These are phyloP conservation scores for Actinia tenebrosa DNA, from an alignment of 64 coral and sea anemone species.

Conservation along the genomic window DNA sequence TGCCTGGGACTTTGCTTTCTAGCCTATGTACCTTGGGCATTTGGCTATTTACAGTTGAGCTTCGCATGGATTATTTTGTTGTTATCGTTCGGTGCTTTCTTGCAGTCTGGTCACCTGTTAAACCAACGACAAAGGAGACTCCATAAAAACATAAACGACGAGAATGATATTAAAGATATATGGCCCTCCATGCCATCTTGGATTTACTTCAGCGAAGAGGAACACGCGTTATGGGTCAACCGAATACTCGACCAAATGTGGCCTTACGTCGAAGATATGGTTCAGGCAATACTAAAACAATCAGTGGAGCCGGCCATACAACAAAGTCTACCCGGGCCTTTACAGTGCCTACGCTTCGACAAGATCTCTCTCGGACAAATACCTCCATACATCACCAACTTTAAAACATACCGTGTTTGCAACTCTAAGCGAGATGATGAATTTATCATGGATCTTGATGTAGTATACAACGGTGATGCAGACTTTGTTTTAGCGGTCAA, in stretches of 20 bases:
- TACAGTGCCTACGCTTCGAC: constrained; percentile 64
- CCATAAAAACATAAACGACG: constrained; percentile 35
- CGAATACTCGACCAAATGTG: constrained; percentile 73
- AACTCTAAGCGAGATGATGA: constrained; percentile 23
- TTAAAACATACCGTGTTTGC: constrained; percentile 38
- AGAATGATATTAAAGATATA: constrained; percentile 35
- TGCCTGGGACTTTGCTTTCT: constrained; percentile 34
- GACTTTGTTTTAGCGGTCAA: constrained; percentile 67
- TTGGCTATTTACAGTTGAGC: constrained; percentile 61
- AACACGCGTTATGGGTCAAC: constrained; percentile 70
- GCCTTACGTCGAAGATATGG: constrained; percentile 73
- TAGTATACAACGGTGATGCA: constrained; percentile 80
- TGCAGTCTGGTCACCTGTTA: constrained; percentile 37
- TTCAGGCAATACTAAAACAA: constrained; percentile 55
- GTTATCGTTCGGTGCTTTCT: constrained; percentile 34
- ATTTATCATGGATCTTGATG: constrained; percentile 73
- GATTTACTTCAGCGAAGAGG: constrained; percentile 57
- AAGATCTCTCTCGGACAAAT: constrained; percentile 64
- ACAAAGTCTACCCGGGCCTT: constrained; percentile 50
- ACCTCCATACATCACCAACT: constrained; percentile 55
- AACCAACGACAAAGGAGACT: constrained; percentile 45
- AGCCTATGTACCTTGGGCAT: constrained; percentile 51
- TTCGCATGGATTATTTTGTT: constrained; percentile 81
- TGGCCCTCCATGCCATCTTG: constrained; percentile 40
- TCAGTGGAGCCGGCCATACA: constrained; percentile 71